Evolutionary conservation across 2,888 invertebrate species (phyloP).

Genomic region (Hirtodrosophila alboralis): DNA sequence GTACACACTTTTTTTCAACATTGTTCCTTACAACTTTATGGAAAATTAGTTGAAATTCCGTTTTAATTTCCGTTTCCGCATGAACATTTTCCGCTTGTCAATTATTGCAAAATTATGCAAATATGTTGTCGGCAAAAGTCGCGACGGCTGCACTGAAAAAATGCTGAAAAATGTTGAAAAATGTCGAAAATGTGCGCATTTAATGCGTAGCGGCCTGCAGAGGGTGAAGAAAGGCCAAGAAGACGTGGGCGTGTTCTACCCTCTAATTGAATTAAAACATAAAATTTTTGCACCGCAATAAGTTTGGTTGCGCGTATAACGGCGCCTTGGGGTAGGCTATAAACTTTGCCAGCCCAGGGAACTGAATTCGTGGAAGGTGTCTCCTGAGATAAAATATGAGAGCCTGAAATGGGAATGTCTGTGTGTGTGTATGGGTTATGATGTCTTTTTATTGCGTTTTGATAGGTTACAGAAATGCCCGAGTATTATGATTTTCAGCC

Average conservation of each 20-base stretch:
- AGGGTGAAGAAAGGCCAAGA: too few relatives aligned
- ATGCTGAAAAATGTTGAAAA: conserved; percentile 43
- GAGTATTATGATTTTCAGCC: conserved; percentile 12
- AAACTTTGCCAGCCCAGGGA: conserved; percentile 45
- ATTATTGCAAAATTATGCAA: conserved; percentile 78
- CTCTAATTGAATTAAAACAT: conserved; percentile 76
- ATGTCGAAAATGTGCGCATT: conserved; percentile 63
- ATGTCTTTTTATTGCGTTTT: conserved; percentile 49
- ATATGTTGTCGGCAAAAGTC: conserved; percentile 51
- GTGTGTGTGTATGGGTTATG: conserved; percentile 6
- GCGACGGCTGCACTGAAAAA: conserved; percentile 8
- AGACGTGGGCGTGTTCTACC: conserved; percentile 24
- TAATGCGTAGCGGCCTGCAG: conserved; percentile 36
- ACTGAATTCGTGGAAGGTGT: conserved; percentile 15
- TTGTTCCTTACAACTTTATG: conserved; percentile 21
- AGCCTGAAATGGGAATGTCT: neutral
- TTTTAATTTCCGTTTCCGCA: conserved; percentile 76
- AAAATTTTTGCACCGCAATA: conserved; percentile 66
- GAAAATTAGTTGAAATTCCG: conserved; percentile 70
- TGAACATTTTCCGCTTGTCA: conserved; percentile 77
- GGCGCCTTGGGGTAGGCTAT: conserved; percentile 49
- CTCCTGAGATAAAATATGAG: conserved; percentile 42
- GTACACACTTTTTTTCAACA: conserved; percentile 4
- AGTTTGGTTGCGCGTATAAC: conserved; percentile 49
- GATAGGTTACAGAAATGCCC: conserved; percentile 26